These are phyloP conservation scores for Ganaspis brasiliensis DNA, from an alignment of 2,888 invertebrate species.

Conservation along the genomic window DNA sequence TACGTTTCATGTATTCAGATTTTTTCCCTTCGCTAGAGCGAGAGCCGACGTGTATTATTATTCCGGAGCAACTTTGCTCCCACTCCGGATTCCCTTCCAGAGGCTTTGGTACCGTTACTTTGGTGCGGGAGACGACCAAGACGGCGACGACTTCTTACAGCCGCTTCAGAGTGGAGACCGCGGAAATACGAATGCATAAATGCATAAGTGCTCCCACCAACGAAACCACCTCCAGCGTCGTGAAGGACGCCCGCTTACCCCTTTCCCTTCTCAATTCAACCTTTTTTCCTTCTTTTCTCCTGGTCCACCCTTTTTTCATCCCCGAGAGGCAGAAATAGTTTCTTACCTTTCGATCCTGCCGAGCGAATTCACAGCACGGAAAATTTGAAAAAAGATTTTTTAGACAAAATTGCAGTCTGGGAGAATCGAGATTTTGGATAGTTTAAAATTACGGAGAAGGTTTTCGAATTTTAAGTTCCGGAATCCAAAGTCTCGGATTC, in stretches of 20 bases:
- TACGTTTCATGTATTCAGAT: constrained; percentile 80
- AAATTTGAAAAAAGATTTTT: too few species aligned
- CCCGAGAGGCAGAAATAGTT: constrained; percentile 64
- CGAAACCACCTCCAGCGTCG: constrained; percentile 54
- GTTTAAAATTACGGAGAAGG: too few species aligned
- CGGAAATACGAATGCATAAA: constrained; percentile 80
- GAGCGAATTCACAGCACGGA: too few species aligned
- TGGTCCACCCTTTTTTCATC: constrained; percentile 55
- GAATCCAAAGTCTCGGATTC: too few species aligned
- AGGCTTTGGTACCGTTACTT: constrained; percentile 64
- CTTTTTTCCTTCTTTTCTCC: constrained; percentile 46
- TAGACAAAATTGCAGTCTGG: too few species aligned
- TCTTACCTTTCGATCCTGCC: constrained; percentile 54
- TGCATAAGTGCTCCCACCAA: constrained; percentile 77
- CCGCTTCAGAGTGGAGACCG: constrained; percentile 69
- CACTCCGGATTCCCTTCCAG: constrained; percentile 62
- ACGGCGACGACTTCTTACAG: constrained; percentile 71
- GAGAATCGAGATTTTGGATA: too few species aligned
- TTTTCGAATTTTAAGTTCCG: too few species aligned
- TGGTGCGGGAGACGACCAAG: constrained; percentile 62
- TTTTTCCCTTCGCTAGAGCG: constrained; percentile 73
- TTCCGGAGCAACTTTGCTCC: constrained; percentile 78
- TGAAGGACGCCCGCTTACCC: constrained; percentile 57
- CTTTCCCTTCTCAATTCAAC: constrained; percentile 54
- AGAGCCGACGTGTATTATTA: constrained; percentile 76